These are phyloP conservation scores for Ptychodera flava DNA, from an alignment of 35 echinoderm and acorn worm genomes.

Conservation along the genomic window DNA sequence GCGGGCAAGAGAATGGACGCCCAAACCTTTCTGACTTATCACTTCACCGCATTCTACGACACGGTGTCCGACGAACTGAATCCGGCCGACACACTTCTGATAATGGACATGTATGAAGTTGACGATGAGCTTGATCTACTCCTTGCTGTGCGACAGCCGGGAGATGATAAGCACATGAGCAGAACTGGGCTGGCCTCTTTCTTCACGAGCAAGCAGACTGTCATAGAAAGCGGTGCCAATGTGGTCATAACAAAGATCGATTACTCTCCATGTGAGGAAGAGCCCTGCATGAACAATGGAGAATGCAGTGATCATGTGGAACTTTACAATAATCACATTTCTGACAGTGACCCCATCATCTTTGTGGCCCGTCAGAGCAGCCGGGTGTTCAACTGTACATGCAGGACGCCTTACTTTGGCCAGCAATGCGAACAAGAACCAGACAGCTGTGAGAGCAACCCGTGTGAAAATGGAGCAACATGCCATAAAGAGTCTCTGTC, in stretches of 20 bases:
- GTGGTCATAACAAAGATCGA: constrained; percentile 60
- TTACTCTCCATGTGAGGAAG: constrained; percentile 51
- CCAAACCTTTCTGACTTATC: constrained; percentile 39
- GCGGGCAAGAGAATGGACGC: constrained; percentile 12
- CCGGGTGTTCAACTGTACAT: constrained; percentile 57
- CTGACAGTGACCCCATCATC: constrained; percentile 68
- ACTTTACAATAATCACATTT: constrained; percentile 29
- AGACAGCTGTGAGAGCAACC: constrained; percentile 61
- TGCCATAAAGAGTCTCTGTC: constrained; percentile 53
- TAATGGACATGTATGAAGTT: constrained; percentile 59
- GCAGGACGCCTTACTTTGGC: constrained; percentile 59
- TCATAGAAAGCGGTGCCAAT: constrained; percentile 49
- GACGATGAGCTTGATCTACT: constrained; percentile 44
- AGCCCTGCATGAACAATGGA: constrained; percentile 68
- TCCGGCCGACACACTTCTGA: constrained; percentile 53
- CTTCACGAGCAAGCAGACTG: constrained; percentile 52
- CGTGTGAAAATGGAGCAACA: constrained; percentile 61
- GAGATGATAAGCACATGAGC: constrained; percentile 36
- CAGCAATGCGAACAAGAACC: constrained; percentile 59
- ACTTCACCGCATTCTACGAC: constrained; percentile 58
- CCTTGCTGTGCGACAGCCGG: constrained; percentile 51
- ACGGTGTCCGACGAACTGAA: constrained; percentile 48
- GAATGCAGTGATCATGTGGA: constrained; percentile 37
- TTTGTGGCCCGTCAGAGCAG: constrained; percentile 50
- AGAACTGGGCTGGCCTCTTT: constrained; percentile 39